Conservation (phyloP, 2,113 vertebrate species). For the Leptosomus discolor region DNA sequence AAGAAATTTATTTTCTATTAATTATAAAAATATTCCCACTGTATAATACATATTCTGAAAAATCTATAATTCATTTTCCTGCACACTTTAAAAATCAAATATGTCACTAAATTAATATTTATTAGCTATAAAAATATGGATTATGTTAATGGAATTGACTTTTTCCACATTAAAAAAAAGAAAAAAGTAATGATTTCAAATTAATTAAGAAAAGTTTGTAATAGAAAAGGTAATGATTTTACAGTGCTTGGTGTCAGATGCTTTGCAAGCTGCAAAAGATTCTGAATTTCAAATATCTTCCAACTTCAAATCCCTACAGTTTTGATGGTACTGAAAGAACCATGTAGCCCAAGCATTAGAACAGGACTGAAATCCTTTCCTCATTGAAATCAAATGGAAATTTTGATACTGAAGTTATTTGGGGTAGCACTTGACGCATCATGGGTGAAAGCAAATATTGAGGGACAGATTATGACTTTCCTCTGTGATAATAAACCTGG, state of each 20-base stretch:
- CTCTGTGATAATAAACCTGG: background rate
- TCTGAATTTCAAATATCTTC: background rate
- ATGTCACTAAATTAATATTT: background rate
- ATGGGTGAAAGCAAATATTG: background rate
- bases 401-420: background rate
- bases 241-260: background rate
- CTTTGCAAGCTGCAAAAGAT: background rate
- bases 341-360: background rate
- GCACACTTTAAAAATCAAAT: background rate
- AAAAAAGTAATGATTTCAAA: background rate
- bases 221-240: background rate
- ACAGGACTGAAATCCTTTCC: background rate
- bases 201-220: background rate
- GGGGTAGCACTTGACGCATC: rapidly evolving
- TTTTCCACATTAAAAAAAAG: background rate
- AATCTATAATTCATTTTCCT: background rate
- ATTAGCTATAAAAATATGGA: background rate
- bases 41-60: background rate
- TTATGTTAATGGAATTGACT: background rate
- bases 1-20: background rate
- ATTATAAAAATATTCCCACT: background rate
- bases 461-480: background rate
- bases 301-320: background rate
- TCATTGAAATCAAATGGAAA: background rate
- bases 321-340: background rate